Conservation (phyloP, 2,888 invertebrate species). For the Drosophila seclusa region DNA sequence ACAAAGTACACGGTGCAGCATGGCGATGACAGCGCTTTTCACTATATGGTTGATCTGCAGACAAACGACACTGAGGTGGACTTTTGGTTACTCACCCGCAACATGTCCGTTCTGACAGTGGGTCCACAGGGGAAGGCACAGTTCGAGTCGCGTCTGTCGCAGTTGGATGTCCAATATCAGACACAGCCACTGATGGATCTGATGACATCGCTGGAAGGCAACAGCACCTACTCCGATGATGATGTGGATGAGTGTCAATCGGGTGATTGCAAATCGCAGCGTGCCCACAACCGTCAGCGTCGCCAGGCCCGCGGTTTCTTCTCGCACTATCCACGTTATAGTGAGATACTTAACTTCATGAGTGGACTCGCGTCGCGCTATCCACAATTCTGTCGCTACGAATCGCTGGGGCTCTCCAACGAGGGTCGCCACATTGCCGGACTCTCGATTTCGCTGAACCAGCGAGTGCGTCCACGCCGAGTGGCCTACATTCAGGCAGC, state of each 20-base stretch:
- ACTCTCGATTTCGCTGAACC: conserved; percentile 80
- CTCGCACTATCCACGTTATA: conserved; percentile 82
- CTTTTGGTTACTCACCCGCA: conserved; percentile 83
- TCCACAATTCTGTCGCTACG: conserved; percentile 82
- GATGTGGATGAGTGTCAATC: conserved; percentile 60
- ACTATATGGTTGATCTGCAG: conserved; percentile 82
- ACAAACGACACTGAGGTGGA: conserved; percentile 78
- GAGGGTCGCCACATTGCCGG: conserved; percentile 83
- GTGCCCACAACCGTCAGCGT: conserved; percentile 74
- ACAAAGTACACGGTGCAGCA: conserved; percentile 83
- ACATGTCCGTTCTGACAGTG: conserved; percentile 83
- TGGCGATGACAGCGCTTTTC: conserved; percentile 73
- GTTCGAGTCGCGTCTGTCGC: conserved; percentile 77
- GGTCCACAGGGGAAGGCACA: conserved; percentile 72
- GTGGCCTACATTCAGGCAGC: conserved; percentile 84
- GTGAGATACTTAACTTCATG: conserved; percentile 82
- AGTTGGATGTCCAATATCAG: conserved; percentile 73
- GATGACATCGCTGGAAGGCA: conserved; percentile 65
- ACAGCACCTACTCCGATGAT: conserved; percentile 52
- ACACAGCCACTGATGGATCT: conserved; percentile 79
- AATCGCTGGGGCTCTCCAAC: conserved; percentile 80
- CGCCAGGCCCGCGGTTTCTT: conserved; percentile 83
- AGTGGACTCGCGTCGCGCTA: conserved; percentile 78
- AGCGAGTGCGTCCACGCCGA: conserved; percentile 69
- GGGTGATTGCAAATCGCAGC: conserved; percentile 67